Percentiles rank a stretch among this genome's conserved stretches.
phyloP scores from a whole-genome alignment of 2,888 invertebrate species.

The Nasonia oneida region DNA sequence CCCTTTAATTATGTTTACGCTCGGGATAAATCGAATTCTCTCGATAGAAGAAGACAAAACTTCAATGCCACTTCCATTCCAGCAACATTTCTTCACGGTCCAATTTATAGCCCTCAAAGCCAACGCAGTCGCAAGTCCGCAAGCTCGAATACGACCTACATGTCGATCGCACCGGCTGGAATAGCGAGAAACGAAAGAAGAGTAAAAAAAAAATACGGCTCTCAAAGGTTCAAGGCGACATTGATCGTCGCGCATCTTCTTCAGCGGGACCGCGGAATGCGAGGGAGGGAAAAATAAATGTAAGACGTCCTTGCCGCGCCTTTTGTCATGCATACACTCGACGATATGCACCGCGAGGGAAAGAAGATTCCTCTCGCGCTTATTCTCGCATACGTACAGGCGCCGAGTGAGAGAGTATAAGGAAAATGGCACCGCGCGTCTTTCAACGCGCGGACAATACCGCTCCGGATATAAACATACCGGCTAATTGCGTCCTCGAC shows the following conservation, averaged over 20 bases:
- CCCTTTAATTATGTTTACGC: background rate
- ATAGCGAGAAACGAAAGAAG: background rate
- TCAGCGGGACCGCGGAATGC: constrained; percentile 25
- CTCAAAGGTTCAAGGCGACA: constrained; percentile 56
- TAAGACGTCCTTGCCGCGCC: constrained; percentile 37
- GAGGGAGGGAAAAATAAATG: constrained; percentile 16
- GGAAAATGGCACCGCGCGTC: background rate
- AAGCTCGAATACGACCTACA: constrained; percentile 53
- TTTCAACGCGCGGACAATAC: background rate
- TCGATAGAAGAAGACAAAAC: background rate
- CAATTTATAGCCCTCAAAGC: constrained; percentile 13
- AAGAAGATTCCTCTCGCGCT: constrained; percentile 1
- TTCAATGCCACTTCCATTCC: background rate
- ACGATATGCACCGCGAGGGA: background rate
- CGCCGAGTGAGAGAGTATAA: background rate
- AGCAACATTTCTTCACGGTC: background rate
- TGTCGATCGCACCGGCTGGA: constrained; percentile 3
- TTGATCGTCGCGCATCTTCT: constrained; percentile 38
- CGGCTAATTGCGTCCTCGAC: constrained; percentile 46
- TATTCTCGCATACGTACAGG: background rate
- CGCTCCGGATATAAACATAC: constrained; percentile 13
- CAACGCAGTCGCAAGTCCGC: background rate
- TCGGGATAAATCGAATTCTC: background rate
- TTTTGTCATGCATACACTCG: constrained; percentile 23
- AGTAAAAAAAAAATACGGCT: constrained; percentile 36